These are phyloP conservation scores for Pelodiscus sinensis DNA, from an alignment of 2,113 vertebrate genomes.

Conservation along the genomic window DNA sequence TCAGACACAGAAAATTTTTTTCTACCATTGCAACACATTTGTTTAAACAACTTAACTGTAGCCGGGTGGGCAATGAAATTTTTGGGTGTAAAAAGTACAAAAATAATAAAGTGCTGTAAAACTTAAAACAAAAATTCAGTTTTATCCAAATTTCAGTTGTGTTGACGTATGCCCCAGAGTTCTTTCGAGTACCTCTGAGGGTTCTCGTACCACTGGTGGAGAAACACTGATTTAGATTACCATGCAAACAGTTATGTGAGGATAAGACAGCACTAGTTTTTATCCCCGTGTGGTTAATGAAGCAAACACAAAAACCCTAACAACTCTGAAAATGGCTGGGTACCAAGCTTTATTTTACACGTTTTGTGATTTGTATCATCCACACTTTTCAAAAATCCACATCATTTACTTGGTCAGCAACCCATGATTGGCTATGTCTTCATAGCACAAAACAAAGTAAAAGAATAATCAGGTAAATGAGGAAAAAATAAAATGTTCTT, in stretches of 20 bases:
- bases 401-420: not conserved
- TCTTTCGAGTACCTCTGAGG: no score
- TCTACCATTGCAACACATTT: no score
- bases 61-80: no score
- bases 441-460: not conserved
- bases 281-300: not conserved
- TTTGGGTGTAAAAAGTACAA: no score
- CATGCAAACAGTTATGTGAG: not conserved
- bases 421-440: not conserved
- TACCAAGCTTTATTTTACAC: not conserved
- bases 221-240: slow-evolving; percentile 22
- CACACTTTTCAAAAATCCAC: not conserved
- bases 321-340: not conserved
- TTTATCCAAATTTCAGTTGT: no score
- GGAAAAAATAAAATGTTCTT: not conserved
- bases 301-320: slow-evolving; percentile 30
- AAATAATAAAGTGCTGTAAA: no score
- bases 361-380: not conserved
- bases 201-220: no score
- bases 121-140: no score
- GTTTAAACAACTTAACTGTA: no score
- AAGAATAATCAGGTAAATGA: not conserved
- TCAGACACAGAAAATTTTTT: no score
- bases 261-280: not conserved
- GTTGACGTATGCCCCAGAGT: no score